Base-by-base conservation (phyloP, 2,797 vertebrate genomes). In the Anniella stebbinsi region DNA sequence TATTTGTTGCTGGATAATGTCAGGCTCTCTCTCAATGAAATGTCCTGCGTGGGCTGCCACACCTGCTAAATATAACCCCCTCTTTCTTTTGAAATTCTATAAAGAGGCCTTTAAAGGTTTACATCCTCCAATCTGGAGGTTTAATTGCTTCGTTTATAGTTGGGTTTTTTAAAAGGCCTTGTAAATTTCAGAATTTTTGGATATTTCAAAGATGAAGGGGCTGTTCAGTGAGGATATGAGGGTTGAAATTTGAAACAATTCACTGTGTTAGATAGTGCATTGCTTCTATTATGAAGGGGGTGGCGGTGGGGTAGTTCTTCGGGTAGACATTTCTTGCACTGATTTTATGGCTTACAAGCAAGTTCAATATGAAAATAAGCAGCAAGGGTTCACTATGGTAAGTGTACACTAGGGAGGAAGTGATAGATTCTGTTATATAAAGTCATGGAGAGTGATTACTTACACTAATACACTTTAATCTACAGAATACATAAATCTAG, bases 1-100 rank as follows among this genome's bases (percentile, higher is more conserved):
- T 95, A 95, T 97, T 92, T 95, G 95, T 97, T 96, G 93, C 97
- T 97, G 97, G 97, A 96, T 97, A 97, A 95, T 96, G 96, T 97
- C 97, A 97, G 94, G 92, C 91, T 95, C 94, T 95, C 95, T 95
- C 45, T 93, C 97, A 95, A 95, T 96, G 95, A 96, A 96, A 97
- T 95, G 96, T 95, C 96, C 93, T 96, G 95, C 77, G 86, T 96
- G 93, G 95, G 91, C 94, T 96, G 96, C 97, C 97, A 97, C 97
- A 98, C 97, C 97, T 98, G 97, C 96, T 97, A 97, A 97, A 97
- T 97, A 97, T 97, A 97, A 97, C 96, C 94, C 94, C 93, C 92
- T 94, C 95, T 95, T 96, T 95, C 97, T 97, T 97, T 97, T 98
- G 97, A 97, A 97, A 97, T 96, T 96, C 94, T 94, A 95, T 97